A percentile compares a stretch with the other conserved stretches of the same genome.
phyloP scores from a whole-genome alignment of 2,113 vertebrate species.

The Xiphophorus hellerii region DNA sequence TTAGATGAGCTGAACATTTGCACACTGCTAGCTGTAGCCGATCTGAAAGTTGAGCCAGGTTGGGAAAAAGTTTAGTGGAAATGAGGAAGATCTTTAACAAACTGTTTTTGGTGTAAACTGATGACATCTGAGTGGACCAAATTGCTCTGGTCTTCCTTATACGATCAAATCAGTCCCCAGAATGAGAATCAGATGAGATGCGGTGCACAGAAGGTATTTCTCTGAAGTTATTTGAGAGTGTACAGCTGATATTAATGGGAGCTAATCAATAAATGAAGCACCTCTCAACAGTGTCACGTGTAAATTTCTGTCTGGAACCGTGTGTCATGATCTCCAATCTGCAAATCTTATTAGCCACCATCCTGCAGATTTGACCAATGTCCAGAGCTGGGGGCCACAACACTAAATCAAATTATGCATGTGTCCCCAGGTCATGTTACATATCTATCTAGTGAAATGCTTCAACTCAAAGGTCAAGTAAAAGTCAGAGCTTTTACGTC shows the following conservation, averaged over 20 bases:
- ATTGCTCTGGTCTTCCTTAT: conserved; percentile 6
- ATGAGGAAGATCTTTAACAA: neutral
- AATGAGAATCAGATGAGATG: conserved; percentile 20
- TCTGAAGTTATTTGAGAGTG: conserved; percentile 19
- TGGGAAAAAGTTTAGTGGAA: neutral
- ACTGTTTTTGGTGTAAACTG: neutral
- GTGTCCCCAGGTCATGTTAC: no score
- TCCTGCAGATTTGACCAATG: no score
- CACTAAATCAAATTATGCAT: no score
- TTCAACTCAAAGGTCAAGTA: no score
- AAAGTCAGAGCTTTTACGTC: no score
- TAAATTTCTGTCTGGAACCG: conserved; percentile 9
- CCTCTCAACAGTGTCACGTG: conserved; percentile 1
- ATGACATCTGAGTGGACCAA: conserved; percentile 8
- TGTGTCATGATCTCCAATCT: neutral
- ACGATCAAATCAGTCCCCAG: conserved; percentile 6
- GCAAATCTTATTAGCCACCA: neutral
- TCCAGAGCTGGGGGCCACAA: no score
- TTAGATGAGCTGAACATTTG: conserved; percentile 27
- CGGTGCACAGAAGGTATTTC: conserved; percentile 21
- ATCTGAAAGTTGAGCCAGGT: conserved; percentile 6
- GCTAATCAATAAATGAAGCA: conserved; percentile 55
- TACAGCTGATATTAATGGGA: conserved; percentile 20
- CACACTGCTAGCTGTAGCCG: conserved; percentile 11
- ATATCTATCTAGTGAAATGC: no score